These are phyloP conservation scores for Bubalus kerabau DNA, from an alignment of 2,113 vertebrate species.

Conservation along the genomic window DNA sequence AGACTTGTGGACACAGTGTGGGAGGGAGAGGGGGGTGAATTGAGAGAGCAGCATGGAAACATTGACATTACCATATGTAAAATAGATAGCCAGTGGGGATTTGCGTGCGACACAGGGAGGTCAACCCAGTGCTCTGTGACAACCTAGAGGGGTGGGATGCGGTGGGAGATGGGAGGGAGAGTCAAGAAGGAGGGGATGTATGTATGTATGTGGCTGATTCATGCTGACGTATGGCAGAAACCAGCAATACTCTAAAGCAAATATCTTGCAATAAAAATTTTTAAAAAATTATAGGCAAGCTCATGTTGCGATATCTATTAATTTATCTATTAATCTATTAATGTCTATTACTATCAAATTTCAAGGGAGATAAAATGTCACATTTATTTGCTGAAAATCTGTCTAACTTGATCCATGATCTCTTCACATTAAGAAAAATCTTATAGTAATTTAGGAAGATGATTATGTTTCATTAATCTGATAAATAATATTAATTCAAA, in stretches of 20 bases:
- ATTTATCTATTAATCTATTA: neutral
- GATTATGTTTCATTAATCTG: neutral
- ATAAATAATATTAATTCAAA: neutral
- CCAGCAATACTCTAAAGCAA: neutral
- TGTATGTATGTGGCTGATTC: neutral
- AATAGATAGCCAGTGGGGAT: neutral
- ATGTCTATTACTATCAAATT: neutral
- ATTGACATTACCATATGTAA: neutral
- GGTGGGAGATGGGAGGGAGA: neutral
- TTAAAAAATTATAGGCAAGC: neutral
- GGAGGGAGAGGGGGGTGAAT: neutral
- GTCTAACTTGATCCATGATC: neutral
- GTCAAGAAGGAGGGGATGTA: neutral
- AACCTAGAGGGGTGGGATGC: neutral
- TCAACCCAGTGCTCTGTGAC: neutral
- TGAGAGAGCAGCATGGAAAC: neutral
- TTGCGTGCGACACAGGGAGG: neutral
- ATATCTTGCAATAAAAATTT: neutral
- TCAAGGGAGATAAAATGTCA: neutral
- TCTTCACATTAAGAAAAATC: neutral
- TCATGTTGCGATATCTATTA: neutral
- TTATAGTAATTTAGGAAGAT: neutral
- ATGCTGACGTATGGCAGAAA: neutral
- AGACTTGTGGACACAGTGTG: neutral
- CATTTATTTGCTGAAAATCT: neutral